Base-by-base conservation (phyloP, 2,113 vertebrate genomes). In the Pollimyrus isidori region DNA sequence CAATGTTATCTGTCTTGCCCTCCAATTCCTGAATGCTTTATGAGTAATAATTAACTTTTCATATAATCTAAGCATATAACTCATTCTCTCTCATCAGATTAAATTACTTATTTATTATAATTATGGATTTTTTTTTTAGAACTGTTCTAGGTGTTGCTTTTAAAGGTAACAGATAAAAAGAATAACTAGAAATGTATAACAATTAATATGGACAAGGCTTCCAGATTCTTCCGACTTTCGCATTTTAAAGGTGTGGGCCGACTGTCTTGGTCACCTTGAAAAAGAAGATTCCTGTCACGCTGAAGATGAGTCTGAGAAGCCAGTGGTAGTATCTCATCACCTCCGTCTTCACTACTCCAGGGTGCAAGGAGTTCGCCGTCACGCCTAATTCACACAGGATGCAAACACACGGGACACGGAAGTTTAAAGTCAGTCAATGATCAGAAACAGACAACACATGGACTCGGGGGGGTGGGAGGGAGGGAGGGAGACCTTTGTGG, bases 261-360 rank as follows among this genome's bases (percentile, higher is more conserved):
- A 58, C 2, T 7, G 23, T 30, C 45, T 0, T 46, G 50, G 94
- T 94, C 82, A 98, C 97, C 96, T 96, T 97, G 84, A 97, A 96
- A 21, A 97, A 91, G 93, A 98, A 97, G 90, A 96, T 89, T 26
- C 95, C 95, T 0, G 94, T 1, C 11, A 97, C 0, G 48, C 30
- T 7, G 91, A 97, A 97, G 88, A 95, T 3, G 0, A 7, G 26
- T 35, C 93, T 94, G 0, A 91, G 0, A 0, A 30, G 0, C 6
- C 93, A 89, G 21, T 91, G 1, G 45, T 94, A 96, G 65, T 96
- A 62, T 62, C 94, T 95, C 95, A 97, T 92, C 89, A 98, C 96
- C 1, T 91, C 86, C 0, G 97, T 98, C 93, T 91, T 91, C 86
- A 97, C 97, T 2, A 97, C 0, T 0, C 97, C 97, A 0, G 97